Evolutionary conservation across 2,888 invertebrate species (phyloP).

Genomic region (Acanthopleura granulata): DNA sequence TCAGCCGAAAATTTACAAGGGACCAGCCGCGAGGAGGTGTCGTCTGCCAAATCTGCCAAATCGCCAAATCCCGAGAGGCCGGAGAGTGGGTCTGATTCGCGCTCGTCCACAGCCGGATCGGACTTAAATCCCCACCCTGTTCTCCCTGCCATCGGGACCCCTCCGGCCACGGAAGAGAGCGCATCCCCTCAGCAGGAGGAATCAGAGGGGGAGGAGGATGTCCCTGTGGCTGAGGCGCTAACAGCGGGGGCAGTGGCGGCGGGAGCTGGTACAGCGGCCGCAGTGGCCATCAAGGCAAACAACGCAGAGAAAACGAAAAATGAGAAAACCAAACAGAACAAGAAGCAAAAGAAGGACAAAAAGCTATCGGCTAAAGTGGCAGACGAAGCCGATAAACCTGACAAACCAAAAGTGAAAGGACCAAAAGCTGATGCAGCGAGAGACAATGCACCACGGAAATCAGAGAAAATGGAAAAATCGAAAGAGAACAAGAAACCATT

Average conservation of each 20-base stretch:
- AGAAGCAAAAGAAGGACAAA: neutral
- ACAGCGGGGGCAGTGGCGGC: neutral
- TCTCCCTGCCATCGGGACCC: neutral
- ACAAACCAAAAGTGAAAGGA: neutral
- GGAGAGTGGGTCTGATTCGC: neutral
- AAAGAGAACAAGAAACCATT: neutral
- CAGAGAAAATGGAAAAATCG: neutral
- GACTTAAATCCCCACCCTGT: constrained; percentile 13
- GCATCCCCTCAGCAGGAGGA: neutral
- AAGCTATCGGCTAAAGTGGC: neutral
- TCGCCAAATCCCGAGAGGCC: neutral
- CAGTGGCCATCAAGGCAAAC: neutral
- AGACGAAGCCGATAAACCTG: neutral
- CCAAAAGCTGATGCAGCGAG: neutral
- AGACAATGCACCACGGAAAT: neutral
- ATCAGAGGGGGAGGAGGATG: neutral
- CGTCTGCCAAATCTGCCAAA: neutral
- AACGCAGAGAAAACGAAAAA: neutral
- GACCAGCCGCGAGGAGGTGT: neutral
- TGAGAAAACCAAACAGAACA: neutral
- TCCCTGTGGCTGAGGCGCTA: neutral
- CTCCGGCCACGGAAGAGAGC: neutral
- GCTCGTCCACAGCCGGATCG: neutral
- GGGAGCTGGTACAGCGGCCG: neutral
- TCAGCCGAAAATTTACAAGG: neutral